Evolutionary conservation across 2,888 invertebrate genomes (phyloP), one percentile per base, ranked within the genome.

Genomic region (Plagiodera versicolora): DNA sequence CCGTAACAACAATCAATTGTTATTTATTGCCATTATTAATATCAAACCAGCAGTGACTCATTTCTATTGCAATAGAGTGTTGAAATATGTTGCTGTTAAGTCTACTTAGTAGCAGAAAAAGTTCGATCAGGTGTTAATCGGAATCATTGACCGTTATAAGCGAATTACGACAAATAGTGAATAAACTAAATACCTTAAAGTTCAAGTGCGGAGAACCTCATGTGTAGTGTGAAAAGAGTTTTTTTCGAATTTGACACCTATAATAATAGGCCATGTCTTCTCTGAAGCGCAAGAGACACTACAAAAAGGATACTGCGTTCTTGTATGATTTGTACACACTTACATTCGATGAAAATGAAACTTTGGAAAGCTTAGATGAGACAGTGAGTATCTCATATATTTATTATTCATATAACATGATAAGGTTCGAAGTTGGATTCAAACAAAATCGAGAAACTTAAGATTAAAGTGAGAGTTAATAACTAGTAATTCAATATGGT

Each of bases 221-320:
- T 51, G 51, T 51, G 51, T 30, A 35, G 14, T 51, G 30, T 30
- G n/a, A 19, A 35, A 30, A n/a, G n/a, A n/a, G n/a, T n/a, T n/a
- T n/a, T 51, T 51, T 18, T 35, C 28, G 24, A 24, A 51, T 19
- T 46, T 11, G 9, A 24, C 24, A 14, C 11, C 8, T 20, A 24
- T 32, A 32, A 30, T 45, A 49, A 50, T 20, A 58, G n/a, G 61
- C 64, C 62, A 76, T 77, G 77, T 70, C 83, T 72, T 80, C 79
- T 65, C 70, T 78, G 66, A 80, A 79, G 65, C 73, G 80, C 50
- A 83, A 87, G 79, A 85, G 91, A 74, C 92, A 92, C 81, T 93
- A 93, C 78, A 93, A 93, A 81, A 92, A 93, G 81, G 93, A 93
- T 77, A 91, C 91, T 48, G 83, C 91, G 70, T 93, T 91, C 81